Percentiles rank a stretch among this genome's conserved stretches.
Conservation (phyloP, 2,888 invertebrate species). For the Rapana venosa region DNA sequence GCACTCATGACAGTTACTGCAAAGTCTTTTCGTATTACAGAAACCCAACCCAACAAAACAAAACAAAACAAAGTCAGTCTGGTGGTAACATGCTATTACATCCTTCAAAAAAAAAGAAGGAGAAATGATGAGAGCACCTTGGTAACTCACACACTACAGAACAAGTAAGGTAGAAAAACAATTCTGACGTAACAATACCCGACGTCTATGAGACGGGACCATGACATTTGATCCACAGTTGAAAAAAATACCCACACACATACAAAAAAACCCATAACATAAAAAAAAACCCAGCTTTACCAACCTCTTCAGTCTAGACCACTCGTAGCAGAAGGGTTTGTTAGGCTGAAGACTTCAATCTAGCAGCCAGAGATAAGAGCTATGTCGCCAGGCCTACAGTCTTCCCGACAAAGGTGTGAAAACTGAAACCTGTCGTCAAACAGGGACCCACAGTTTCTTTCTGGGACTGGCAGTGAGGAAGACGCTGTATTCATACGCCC, state of each 20-base stretch:
- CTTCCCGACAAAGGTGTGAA: neutral
- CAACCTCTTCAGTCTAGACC: neutral
- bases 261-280: neutral
- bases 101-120: too few relatives aligned
- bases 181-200: too few relatives aligned
- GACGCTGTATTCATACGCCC: neutral
- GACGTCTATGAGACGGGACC: too few relatives aligned
- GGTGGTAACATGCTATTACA: too few relatives aligned
- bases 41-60: too few relatives aligned
- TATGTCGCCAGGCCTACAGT: slow-evolving; percentile 6
- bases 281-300: neutral
- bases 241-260: neutral
- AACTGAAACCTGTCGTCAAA: slow-evolving; percentile 3
- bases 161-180: too few relatives aligned
- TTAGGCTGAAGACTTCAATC: neutral
- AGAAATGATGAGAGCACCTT: too few relatives aligned
- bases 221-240: too few relatives aligned
- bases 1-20: too few relatives aligned
- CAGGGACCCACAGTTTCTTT: neutral
- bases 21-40: too few relatives aligned
- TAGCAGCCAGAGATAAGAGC: neutral
- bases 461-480: neutral
- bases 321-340: neutral
- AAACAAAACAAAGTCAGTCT: too few relatives aligned
- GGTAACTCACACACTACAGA: too few relatives aligned